These are phyloP conservation scores for Scotopteryx bipunctaria DNA, from an alignment of 2,888 invertebrate genomes.

Conservation along the genomic window DNA sequence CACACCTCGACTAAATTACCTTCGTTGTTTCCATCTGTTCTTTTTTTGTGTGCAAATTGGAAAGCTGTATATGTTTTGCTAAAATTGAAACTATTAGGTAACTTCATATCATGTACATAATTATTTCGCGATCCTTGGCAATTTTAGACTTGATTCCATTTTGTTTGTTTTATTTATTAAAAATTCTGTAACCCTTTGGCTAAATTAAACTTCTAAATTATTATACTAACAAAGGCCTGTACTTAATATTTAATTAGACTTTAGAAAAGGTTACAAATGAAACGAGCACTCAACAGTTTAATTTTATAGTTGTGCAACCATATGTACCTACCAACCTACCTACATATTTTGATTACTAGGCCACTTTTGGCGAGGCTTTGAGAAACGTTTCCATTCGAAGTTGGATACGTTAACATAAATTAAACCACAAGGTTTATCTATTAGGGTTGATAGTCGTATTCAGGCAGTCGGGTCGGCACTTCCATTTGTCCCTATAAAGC, in stretches of 20 bases:
- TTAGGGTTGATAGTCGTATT: conserved; percentile 61
- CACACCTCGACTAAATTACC: conserved; percentile 61
- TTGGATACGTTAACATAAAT: conserved; percentile 56
- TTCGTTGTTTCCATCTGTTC: conserved; percentile 54
- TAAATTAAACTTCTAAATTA: neutral
- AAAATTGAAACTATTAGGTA: neutral
- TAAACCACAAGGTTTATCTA: conserved; percentile 63
- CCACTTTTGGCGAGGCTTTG: conserved; percentile 37
- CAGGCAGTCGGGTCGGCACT: conserved; percentile 60
- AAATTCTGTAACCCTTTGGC: neutral
- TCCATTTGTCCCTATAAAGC: conserved; percentile 67
- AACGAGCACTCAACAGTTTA: conserved; percentile 29
- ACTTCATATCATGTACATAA: neutral
- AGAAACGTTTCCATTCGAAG: conserved; percentile 48
- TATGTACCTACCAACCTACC: too few relatives aligned
- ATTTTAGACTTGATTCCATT: neutral
- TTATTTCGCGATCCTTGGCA: too few relatives aligned
- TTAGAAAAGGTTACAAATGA: conserved; percentile 10
- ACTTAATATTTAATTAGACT: neutral
- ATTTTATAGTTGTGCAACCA: conserved; percentile 31
- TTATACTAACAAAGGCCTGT: neutral
- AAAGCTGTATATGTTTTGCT: conserved; percentile 41
- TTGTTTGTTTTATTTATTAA: neutral
- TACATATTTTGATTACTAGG: conserved; percentile 36
- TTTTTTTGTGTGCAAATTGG: conserved; percentile 46